Conservation (phyloP, 2,888 invertebrate genomes). For the Rosalia funebris region DNA sequence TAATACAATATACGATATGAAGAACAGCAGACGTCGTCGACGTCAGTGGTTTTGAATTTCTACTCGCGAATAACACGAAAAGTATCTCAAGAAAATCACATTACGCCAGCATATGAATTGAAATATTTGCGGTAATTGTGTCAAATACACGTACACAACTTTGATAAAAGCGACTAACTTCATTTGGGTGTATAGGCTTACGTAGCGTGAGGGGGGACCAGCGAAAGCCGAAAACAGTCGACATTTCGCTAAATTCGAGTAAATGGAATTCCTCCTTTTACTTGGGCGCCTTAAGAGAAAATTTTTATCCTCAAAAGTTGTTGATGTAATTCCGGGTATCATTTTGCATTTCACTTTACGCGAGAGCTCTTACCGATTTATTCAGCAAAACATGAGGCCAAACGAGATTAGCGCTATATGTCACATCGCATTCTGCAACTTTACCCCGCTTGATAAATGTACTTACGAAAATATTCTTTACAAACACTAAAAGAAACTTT, state of each 20-base stretch:
- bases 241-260: background rate
- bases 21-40: too few relatives aligned
- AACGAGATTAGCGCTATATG: constrained; percentile 6
- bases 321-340: background rate
- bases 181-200: background rate
- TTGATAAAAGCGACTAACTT: background rate
- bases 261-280: background rate
- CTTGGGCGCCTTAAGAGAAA: background rate
- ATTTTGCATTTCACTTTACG: background rate
- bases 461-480: constrained; percentile 14
- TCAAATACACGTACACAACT: background rate
- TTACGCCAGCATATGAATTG: too few relatives aligned
- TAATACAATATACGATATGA: too few relatives aligned
- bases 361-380: constrained; percentile 4
- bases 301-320: background rate
- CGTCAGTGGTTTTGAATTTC: too few relatives aligned
- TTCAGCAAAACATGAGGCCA: constrained; percentile 2
- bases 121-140: too few relatives aligned
- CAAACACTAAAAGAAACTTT: constrained; percentile 19
- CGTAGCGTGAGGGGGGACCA: background rate
- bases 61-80: too few relatives aligned
- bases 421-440: constrained; percentile 6
- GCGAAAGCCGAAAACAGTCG: background rate
- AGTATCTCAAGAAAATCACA: too few relatives aligned
- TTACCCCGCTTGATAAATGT: constrained; percentile 7